phyloP scores from a whole-genome alignment of 1,140 invertebrate species.

The Tigriopus japonicus region DNA sequence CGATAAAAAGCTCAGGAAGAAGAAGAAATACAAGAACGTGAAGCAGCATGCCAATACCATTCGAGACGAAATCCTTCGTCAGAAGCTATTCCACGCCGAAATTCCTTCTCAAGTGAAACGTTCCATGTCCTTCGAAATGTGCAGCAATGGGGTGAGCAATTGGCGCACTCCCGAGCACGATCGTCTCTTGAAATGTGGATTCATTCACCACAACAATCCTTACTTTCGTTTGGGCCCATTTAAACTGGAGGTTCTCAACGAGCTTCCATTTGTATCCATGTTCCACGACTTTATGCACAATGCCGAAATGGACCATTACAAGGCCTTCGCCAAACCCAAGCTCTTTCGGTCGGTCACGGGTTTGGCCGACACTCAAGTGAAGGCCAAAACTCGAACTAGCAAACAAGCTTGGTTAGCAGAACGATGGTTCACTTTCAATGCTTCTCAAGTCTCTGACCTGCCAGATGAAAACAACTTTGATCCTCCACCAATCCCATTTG shows the following conservation, averaged over 20 bases:
- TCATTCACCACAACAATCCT: conserved; percentile 24
- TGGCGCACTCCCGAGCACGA: not conserved
- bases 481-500: no score
- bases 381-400: not conserved
- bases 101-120: not conserved
- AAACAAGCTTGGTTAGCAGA: conserved; percentile 4
- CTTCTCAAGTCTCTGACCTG: not conserved
- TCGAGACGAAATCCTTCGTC: not conserved
- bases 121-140: not conserved
- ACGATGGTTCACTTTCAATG: not conserved
- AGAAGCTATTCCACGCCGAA: not conserved
- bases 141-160: not conserved
- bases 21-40: conserved; percentile 3
- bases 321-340: conserved; percentile 29
- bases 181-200: conserved; percentile 25
- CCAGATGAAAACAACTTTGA: no score
- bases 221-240: conserved; percentile 29
- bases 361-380: not conserved
- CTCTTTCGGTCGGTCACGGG: conserved; percentile 23
- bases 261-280: conserved; percentile 30
- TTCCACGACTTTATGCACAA: conserved; percentile 32
- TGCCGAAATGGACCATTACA: conserved; percentile 29
- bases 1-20: conserved; percentile 1
- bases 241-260: conserved; percentile 31
- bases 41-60: not conserved